Evolutionary conservation across 1,140 invertebrate species (phyloP).

Genomic region (Dendrolimus kikuchii): DNA sequence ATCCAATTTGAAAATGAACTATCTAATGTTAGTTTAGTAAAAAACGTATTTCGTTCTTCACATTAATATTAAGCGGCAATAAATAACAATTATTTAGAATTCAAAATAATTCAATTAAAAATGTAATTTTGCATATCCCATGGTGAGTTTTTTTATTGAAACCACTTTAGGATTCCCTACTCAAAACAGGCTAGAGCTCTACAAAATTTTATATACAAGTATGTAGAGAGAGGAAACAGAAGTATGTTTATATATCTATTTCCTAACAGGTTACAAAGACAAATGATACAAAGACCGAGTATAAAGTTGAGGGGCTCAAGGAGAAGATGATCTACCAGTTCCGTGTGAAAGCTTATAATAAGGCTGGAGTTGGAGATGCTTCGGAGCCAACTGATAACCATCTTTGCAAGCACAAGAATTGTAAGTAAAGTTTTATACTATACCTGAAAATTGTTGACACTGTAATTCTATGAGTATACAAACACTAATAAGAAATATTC

Average conservation of each 20-base stretch:
- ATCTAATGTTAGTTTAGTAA: too few species aligned
- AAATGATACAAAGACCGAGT: constrained; percentile 82
- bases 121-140: not conserved
- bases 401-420: constrained; percentile 92
- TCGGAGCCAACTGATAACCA: constrained; percentile 94
- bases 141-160: constrained; percentile 6
- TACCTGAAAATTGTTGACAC: too few species aligned
- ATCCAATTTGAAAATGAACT: too few species aligned
- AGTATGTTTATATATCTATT: not conserved
- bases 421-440: constrained; percentile 76
- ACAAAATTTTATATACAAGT: too few species aligned
- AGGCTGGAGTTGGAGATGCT: constrained; percentile 89
- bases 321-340: constrained; percentile 96
- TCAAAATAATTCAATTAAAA: too few species aligned
- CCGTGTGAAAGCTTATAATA: constrained; percentile 92
- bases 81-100: too few species aligned
- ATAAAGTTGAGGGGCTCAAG: constrained; percentile 89
- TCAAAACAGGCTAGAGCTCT: too few species aligned
- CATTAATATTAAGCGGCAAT: too few species aligned
- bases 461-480: too few species aligned
- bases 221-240: too few species aligned
- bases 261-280: constrained; percentile 77
- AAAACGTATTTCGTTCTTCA: too few species aligned
- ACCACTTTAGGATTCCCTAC: not conserved
- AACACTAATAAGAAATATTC: too few species aligned